A percentile compares a stretch with the other conserved stretches of the same genome.
Evolutionary conservation across 1,140 invertebrate genomes (phyloP).

Genomic region (Drosophila ogumai): DNA sequence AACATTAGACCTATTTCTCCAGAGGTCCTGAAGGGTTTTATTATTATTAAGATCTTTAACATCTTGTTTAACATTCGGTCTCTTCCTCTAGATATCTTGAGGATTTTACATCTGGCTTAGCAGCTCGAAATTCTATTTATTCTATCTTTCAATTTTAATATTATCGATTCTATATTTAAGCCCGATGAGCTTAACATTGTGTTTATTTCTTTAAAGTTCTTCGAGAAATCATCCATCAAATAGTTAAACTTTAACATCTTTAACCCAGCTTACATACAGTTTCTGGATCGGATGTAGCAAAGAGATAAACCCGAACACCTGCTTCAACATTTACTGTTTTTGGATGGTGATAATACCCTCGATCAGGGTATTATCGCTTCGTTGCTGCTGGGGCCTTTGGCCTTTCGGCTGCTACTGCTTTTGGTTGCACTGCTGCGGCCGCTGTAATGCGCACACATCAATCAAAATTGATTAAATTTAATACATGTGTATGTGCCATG

Average conservation of each 20-base stretch:
- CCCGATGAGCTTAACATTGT: too few relatives aligned
- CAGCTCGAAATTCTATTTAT: background rate
- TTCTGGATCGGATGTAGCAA: background rate
- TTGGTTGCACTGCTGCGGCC: conserved; percentile 26
- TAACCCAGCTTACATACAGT: background rate
- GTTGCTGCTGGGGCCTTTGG: conserved; percentile 24
- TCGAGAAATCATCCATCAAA: too few relatives aligned
- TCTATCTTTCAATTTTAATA: too few relatives aligned
- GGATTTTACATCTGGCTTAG: background rate
- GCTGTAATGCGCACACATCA: conserved; percentile 67
- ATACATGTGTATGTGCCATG: conserved; percentile 44
- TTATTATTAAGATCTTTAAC: background rate
- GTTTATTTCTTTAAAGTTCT: background rate
- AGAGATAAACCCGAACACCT: background rate
- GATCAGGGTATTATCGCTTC: conserved; percentile 27
- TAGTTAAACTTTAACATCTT: background rate
- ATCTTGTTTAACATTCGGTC: background rate
- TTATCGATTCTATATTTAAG: too few relatives aligned
- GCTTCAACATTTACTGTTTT: background rate
- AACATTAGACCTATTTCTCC: background rate
- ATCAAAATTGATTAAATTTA: conserved; percentile 80
- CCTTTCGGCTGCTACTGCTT: conserved; percentile 32
- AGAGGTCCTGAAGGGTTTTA: background rate
- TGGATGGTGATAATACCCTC: background rate
- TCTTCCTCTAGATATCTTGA: background rate